These are phyloP conservation scores for Eutrigla gurnardus DNA, from an alignment of 2,797 vertebrate genomes.

Conservation along the genomic window DNA sequence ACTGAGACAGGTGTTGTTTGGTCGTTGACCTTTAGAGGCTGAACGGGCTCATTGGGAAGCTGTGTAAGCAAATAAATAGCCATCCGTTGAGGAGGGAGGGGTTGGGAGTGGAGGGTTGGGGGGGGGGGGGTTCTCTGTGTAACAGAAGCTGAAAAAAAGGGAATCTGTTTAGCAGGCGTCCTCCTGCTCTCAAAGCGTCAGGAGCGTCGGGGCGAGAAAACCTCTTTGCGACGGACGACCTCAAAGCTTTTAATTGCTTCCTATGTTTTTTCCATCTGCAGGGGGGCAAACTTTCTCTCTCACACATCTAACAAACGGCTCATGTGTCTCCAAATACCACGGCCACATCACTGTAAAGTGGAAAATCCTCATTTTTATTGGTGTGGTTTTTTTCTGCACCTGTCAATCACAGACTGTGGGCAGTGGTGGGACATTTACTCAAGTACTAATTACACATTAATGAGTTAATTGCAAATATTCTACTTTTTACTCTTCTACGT, in stretches of 20 bases:
- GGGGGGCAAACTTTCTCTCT: conserved; percentile 68
- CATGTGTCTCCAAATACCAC: background rate
- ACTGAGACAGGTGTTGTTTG: conserved; percentile 84
- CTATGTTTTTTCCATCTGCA: conserved; percentile 88
- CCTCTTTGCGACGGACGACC: conserved; percentile 77
- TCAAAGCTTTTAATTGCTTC: conserved; percentile 86
- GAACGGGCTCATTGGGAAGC: conserved; percentile 77
- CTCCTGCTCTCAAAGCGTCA: conserved; percentile 66
- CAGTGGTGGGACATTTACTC: background rate
- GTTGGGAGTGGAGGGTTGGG: conserved; percentile 63
- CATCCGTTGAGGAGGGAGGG: conserved; percentile 76
- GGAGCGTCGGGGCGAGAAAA: conserved; percentile 55
- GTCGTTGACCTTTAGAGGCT: conserved; percentile 81
- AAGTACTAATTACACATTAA: background rate
- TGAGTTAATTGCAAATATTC: background rate
- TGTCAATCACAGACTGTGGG: background rate
- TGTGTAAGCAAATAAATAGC: conserved; percentile 90
- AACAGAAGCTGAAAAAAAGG: conserved; percentile 69
- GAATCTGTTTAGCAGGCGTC: conserved; percentile 88
- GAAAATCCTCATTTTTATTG: background rate
- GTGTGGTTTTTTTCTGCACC: background rate
- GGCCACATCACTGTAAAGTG: background rate
- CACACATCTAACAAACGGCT: conserved; percentile 1
- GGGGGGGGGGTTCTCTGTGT: conserved; percentile 68
- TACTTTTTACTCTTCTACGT: background rate